Evolutionary conservation across 2,113 vertebrate genomes (phyloP).

Genomic region (Tympanuchus pallidicinctus): DNA sequence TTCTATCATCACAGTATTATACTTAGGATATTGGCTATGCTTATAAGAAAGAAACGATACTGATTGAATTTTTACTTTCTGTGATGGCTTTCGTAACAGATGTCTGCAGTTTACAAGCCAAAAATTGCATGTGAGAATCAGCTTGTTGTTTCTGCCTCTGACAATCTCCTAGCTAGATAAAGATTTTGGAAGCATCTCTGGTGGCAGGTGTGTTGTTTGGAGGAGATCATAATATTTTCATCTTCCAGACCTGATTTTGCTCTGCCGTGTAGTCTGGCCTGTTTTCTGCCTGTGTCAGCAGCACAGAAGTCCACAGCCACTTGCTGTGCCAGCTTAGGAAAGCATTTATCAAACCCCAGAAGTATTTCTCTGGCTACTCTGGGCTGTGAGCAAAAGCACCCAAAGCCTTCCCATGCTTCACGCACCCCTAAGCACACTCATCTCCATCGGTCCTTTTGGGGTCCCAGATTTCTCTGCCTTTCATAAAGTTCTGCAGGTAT

Average conservation of each 20-base stretch:
- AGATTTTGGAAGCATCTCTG: conserved; percentile 4
- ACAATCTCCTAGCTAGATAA: not conserved
- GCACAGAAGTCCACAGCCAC: not conserved
- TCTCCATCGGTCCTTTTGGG: not conserved
- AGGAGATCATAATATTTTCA: not conserved
- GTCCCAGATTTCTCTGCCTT: not conserved
- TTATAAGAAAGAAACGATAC: not conserved
- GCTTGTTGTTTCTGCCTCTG: conserved; percentile 5
- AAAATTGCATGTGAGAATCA: not conserved
- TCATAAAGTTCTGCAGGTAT: not conserved
- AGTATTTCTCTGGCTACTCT: not conserved
- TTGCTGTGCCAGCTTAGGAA: not conserved
- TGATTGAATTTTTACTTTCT: conserved; percentile 23
- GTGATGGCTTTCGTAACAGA: not conserved
- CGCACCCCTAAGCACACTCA: not conserved
- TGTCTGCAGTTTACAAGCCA: not conserved
- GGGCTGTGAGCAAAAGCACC: not conserved
- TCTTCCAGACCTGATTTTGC: not conserved
- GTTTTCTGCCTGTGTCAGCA: not conserved
- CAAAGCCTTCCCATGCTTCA: not conserved
- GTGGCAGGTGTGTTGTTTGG: not conserved
- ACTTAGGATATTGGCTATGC: not conserved
- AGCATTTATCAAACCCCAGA: not conserved
- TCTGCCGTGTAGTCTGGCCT: not conserved
- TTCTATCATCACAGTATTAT: not conserved